phyloP scores from a whole-genome alignment of 2,113 vertebrate genomes.

The Spizaetus ornatus region DNA sequence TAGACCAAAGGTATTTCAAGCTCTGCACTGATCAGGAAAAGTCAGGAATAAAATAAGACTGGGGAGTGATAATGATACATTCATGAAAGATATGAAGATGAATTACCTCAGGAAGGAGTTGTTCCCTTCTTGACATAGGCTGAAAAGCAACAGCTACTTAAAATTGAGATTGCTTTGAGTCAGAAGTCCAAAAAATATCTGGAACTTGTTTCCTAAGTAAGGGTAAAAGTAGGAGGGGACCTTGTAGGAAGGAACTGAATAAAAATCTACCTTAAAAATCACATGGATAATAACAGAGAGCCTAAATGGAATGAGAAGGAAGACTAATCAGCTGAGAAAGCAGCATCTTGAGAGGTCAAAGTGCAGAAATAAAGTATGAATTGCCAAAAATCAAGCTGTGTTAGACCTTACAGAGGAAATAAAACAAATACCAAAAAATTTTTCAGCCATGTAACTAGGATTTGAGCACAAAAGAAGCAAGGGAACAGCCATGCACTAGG shows the following conservation, averaged over 20 bases:
- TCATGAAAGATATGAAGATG: not conserved
- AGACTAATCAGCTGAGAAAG: conserved; percentile 8
- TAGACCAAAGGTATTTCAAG: not conserved
- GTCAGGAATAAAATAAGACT: not conserved
- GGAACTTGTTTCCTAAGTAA: not conserved
- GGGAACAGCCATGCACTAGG: not conserved
- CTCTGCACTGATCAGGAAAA: not conserved
- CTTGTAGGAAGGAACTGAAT: conserved; percentile 28
- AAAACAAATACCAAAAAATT: not conserved
- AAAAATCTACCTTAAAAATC: conserved; percentile 17
- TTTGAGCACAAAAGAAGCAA: not conserved
- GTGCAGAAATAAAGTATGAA: not conserved
- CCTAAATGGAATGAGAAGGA: not conserved
- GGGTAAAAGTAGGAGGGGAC: not conserved
- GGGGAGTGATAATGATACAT: not conserved
- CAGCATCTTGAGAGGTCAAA: conserved; percentile 22
- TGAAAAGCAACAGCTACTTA: not conserved
- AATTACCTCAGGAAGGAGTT: not conserved
- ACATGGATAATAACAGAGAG: not conserved
- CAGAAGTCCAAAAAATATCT: not conserved
- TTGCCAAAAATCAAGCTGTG: conserved; percentile 23
- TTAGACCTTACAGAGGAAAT: conserved; percentile 28
- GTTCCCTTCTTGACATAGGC: not conserved
- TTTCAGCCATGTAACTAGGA: not conserved
- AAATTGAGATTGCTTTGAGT: not conserved